These are phyloP conservation scores for Channa maculata DNA, from an alignment of 2,113 vertebrate species.

Conservation along the genomic window DNA sequence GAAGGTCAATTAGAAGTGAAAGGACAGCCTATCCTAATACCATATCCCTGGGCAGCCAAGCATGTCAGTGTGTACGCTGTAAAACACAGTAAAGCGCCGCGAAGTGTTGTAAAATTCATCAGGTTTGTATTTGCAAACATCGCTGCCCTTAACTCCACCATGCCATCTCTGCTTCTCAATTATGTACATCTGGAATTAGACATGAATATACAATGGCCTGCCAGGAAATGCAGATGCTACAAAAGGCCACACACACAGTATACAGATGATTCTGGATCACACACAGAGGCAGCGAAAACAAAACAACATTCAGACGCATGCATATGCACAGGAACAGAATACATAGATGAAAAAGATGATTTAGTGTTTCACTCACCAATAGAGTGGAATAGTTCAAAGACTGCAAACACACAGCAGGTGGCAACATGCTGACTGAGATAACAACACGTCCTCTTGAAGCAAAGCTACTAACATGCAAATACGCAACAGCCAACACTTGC, in stretches of 20 bases:
- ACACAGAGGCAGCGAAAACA: not conserved
- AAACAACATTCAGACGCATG: not conserved
- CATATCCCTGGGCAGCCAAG: slow-evolving; percentile 41
- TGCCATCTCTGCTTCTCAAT: slow-evolving; percentile 44
- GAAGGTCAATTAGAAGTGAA: slow-evolving; percentile 31
- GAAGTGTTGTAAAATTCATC: slow-evolving; percentile 74
- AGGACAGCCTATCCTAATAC: slow-evolving; percentile 28
- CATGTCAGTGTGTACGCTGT: slow-evolving; percentile 54
- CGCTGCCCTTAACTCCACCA: slow-evolving; percentile 25
- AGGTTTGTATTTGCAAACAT: slow-evolving; percentile 62
- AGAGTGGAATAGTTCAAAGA: too few species aligned
- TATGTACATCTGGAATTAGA: slow-evolving; percentile 64
- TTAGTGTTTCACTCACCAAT: not conserved
- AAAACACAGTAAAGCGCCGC: slow-evolving; percentile 58
- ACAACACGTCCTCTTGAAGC: too few species aligned
- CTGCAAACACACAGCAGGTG: too few species aligned
- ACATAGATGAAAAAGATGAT: not conserved
- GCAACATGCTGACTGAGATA: too few species aligned
- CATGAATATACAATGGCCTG: slow-evolving; percentile 52
- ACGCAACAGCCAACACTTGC: too few species aligned
- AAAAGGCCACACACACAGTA: not conserved
- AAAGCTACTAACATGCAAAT: too few species aligned
- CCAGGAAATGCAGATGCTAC: slow-evolving; percentile 12
- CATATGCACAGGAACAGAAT: not conserved
- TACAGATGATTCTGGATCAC: not conserved